Evolutionary conservation across 2,888 invertebrate genomes (phyloP).

Genomic region (Terebella lapidaria): DNA sequence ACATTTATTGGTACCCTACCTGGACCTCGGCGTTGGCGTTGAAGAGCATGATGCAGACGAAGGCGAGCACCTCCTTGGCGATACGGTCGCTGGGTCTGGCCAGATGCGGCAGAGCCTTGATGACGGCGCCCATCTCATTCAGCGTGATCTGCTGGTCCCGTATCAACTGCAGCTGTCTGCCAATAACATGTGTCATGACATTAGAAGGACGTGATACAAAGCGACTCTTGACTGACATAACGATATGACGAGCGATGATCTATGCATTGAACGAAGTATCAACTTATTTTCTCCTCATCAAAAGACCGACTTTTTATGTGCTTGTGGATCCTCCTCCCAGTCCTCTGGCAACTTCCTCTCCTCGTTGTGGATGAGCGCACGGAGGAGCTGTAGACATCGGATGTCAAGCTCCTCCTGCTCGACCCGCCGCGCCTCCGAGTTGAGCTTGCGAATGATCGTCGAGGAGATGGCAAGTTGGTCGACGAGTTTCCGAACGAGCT

Average conservation of each 20-base stretch:
- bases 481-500: conserved; percentile 26
- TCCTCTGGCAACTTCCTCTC: conserved; percentile 33
- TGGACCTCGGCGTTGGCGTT: conserved; percentile 34
- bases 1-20: too few relatives aligned
- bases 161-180: conserved; percentile 27
- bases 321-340: conserved; percentile 31
- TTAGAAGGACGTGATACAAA: too few relatives aligned
- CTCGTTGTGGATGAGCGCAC: conserved; percentile 40
- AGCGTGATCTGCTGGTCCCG: conserved; percentile 28
- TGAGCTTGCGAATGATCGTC: conserved; percentile 14
- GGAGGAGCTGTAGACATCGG: conserved; percentile 34
- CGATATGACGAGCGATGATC: too few relatives aligned
- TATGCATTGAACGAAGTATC: too few relatives aligned
- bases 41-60: conserved; percentile 34
- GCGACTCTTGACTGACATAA: too few relatives aligned
- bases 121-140: conserved; percentile 29
- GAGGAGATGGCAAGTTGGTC: conserved; percentile 28
- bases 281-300: too few relatives aligned
- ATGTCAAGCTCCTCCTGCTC: conserved; percentile 49
- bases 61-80: conserved; percentile 33
- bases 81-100: conserved; percentile 29
- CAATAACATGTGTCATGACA: not conserved
- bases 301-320: conserved; percentile 26
- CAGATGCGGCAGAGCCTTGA: conserved; percentile 34
- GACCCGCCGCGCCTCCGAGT: conserved; percentile 27